Evolutionary conservation across 2,888 invertebrate species (phyloP), one percentile per base, ranked within the genome.

Genomic region (Eupithecia centaureata): DNA sequence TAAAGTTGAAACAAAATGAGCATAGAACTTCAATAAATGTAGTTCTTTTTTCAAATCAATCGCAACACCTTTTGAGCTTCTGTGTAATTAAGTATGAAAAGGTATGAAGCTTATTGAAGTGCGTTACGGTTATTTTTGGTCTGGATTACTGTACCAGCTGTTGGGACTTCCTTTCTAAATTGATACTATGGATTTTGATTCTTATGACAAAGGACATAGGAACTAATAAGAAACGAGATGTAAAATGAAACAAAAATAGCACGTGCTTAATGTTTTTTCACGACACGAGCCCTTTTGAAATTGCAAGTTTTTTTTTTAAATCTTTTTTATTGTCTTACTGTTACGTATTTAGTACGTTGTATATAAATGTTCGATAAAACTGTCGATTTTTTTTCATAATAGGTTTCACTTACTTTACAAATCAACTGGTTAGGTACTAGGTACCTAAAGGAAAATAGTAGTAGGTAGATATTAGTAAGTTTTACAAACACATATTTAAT

Each of bases 41-140:
- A n/a, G 33, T 57, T 61, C 68, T 33, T 65, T 65, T 68, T 56
- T 30, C 28, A 56, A 56, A 56, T 59, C 58, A 63, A 65, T 62
- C 47, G 63, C 61, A 62, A 56, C 63, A 67, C 59, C 42, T 32
- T 65, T 59, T 13, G 30, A 54, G 59, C 67, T 63, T 63, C 63
- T 63, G 63, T 56, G 33, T 54, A 35, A 62, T 59, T 25, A 30
- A 63, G 18, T 59, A 27, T 58, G 25, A 42, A 42, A 38, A 30
- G 59, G 18, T 59, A 27, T 58, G 25, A 42, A 42, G 52, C 30
- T 63, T 67, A 59, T 25, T 67, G 27, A 28, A 38, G 12, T 5
- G 25, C 35, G 54, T 62, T 65, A 65, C 61, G 58, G 68, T 68
- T 58, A 32, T 42, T 65, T 62, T 62, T 60, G 28, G 33, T 30